phyloP scores from a whole-genome alignment of 2,797 vertebrate species.

The Epinephelus malabaricus region DNA sequence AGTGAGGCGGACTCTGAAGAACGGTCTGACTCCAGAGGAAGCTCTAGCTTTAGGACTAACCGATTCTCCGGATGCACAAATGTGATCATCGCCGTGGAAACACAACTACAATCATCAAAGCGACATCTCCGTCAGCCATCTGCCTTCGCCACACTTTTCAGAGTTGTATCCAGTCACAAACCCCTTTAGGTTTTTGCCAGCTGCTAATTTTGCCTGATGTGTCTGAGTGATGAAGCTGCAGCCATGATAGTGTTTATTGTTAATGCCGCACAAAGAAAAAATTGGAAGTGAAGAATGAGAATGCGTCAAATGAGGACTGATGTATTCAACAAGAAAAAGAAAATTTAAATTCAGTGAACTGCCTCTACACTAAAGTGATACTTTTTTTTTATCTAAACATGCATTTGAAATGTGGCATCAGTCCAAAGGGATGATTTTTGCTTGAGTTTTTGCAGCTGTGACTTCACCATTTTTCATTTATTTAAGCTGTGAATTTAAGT shows the following conservation, averaged over 20 bases:
- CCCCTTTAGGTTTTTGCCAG: slow-evolving; percentile 49
- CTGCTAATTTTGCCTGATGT: slow-evolving; percentile 63
- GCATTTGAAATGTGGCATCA: slow-evolving; percentile 45
- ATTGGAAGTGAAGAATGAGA: slow-evolving; percentile 7
- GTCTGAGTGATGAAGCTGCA: slow-evolving; percentile 61
- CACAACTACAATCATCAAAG: slow-evolving; percentile 22
- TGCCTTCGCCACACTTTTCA: slow-evolving; percentile 39
- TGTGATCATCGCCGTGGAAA: slow-evolving; percentile 77
- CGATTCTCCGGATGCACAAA: slow-evolving; percentile 89
- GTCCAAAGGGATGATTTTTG: slow-evolving; percentile 55
- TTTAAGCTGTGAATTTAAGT: slow-evolving; percentile 80
- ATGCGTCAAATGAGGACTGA: background rate
- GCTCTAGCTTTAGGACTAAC: slow-evolving; percentile 93
- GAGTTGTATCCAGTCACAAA: slow-evolving; percentile 40
- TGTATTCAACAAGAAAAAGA: slow-evolving; percentile 7
- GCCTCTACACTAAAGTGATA: slow-evolving; percentile 36
- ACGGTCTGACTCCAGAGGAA: slow-evolving; percentile 94
- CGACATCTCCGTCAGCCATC: slow-evolving; percentile 30
- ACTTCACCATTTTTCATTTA: slow-evolving; percentile 36
- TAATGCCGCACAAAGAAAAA: slow-evolving; percentile 28
- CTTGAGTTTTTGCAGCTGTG: slow-evolving; percentile 50
- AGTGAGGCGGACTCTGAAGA: slow-evolving; percentile 97
- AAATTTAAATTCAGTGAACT: slow-evolving; percentile 17
- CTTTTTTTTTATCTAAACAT: slow-evolving; percentile 48
- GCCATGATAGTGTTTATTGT: slow-evolving; percentile 25